These are phyloP conservation scores for Pseudomyrmex cubaensis DNA, from an alignment of 1,140 invertebrate species.

Conservation along the genomic window DNA sequence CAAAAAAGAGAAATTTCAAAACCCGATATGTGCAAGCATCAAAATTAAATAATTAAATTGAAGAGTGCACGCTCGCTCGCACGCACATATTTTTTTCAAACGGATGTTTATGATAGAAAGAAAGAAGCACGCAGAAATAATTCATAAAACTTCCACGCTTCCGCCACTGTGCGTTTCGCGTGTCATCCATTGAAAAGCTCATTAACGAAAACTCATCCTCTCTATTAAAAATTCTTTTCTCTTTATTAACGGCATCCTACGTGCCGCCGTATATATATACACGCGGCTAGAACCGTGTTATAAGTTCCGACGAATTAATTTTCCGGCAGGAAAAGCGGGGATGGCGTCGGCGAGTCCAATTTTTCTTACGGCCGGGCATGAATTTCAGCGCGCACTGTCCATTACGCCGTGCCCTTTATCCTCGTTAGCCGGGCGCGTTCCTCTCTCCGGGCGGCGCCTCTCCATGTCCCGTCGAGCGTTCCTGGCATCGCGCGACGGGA, in stretches of 20 bases:
- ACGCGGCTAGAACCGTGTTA: constrained; percentile 19
- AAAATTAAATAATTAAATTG: no score
- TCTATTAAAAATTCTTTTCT: constrained; percentile 32
- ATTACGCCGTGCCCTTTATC: constrained; percentile 71
- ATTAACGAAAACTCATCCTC: constrained; percentile 30
- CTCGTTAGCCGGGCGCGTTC: constrained; percentile 63
- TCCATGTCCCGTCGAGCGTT: constrained; percentile 45
- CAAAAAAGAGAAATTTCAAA: not conserved
- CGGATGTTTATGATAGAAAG: no score
- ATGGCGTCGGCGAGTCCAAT: constrained; percentile 48
- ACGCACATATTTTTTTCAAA: no score
- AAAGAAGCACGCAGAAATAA: no score
- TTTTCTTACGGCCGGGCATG: constrained; percentile 69
- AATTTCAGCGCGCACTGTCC: constrained; percentile 68
- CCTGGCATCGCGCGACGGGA: constrained; percentile 44
- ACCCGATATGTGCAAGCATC: not conserved
- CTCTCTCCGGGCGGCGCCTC: constrained; percentile 23
- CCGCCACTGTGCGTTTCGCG: constrained; percentile 6
- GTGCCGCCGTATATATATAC: constrained; percentile 18
- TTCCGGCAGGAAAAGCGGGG: constrained; percentile 29
- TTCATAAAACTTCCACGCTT: no score
- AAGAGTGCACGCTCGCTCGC: no score
- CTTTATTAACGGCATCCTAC: constrained; percentile 24
- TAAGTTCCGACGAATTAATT: constrained; percentile 64
- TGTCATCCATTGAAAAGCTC: constrained; percentile 30